Evolutionary conservation across 2,888 invertebrate genomes (phyloP).

Genomic region (Scrobipalpa atriplicella): DNA sequence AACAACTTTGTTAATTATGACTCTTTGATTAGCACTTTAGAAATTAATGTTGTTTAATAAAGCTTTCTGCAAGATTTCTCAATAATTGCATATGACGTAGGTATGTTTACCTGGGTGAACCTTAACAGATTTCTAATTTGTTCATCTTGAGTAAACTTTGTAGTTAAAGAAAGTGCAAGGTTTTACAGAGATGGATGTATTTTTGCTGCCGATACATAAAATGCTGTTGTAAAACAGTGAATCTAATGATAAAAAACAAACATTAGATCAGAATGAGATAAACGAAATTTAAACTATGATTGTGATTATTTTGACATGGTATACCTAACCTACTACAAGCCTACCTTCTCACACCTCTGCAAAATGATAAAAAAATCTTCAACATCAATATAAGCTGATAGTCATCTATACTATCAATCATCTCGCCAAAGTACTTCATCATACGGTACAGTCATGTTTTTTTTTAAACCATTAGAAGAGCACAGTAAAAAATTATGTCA

Average conservation of each 20-base stretch:
- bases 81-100: neutral
- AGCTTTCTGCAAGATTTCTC: neutral
- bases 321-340: neutral
- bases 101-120: too few relatives aligned
- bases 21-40: neutral
- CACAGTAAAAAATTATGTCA: conserved; percentile 7
- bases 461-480: neutral
- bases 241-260: too few relatives aligned
- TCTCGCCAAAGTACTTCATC: conserved; percentile 4
- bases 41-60: conserved; percentile 17
- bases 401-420: neutral
- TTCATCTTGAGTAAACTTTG: too few relatives aligned
- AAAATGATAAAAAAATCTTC: neutral
- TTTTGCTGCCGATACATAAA: too few relatives aligned
- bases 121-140: too few relatives aligned
- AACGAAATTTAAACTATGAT: neutral
- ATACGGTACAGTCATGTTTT: neutral
- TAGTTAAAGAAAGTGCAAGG: too few relatives aligned
- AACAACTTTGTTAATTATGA: conserved; percentile 17
- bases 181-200: too few relatives aligned
- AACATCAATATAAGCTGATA: neutral
- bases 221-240: too few relatives aligned
- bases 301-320: neutral
- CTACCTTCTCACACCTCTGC: neutral
- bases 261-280: too few relatives aligned